A percentile compares a stretch with the other conserved stretches of the same genome.
Conservation (phyloP, 2,797 vertebrate species). For the Oreonectes daqikongensis region DNA sequence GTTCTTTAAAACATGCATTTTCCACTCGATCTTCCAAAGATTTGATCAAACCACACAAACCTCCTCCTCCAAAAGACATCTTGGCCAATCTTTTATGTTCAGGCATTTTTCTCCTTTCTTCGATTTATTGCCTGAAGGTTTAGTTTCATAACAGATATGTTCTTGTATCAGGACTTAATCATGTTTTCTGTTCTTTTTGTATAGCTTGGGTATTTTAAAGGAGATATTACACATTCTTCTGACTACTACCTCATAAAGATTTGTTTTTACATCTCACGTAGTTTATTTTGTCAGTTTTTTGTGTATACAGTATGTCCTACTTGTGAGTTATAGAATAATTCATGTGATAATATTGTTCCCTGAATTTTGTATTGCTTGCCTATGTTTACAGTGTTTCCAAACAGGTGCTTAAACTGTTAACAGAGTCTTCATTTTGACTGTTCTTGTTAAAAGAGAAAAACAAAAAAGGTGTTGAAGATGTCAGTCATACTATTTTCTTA, state of each 20-base stretch:
- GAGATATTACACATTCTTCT: background rate
- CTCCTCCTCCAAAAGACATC: background rate
- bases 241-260: background rate
- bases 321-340: background rate
- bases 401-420: too few relatives aligned
- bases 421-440: too few relatives aligned
- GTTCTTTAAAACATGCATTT: background rate
- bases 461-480: too few relatives aligned
- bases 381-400: too few relatives aligned
- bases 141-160: constrained; percentile 3
- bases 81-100: background rate
- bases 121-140: background rate
- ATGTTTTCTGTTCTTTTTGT: background rate
- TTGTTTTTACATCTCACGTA: background rate
- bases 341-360: too few relatives aligned
- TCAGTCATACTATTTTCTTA: too few relatives aligned
- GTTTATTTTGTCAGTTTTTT: background rate
- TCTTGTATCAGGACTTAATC: background rate
- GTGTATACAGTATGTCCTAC: background rate
- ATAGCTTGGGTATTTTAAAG: background rate
- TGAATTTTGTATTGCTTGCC: too few relatives aligned
- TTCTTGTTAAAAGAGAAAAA: too few relatives aligned
- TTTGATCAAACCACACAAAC: background rate
- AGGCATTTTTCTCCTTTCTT: background rate
- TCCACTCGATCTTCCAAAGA: background rate